Evolutionary conservation across 2,888 invertebrate genomes (phyloP).

Genomic region (Drosophila aldrichi): DNA sequence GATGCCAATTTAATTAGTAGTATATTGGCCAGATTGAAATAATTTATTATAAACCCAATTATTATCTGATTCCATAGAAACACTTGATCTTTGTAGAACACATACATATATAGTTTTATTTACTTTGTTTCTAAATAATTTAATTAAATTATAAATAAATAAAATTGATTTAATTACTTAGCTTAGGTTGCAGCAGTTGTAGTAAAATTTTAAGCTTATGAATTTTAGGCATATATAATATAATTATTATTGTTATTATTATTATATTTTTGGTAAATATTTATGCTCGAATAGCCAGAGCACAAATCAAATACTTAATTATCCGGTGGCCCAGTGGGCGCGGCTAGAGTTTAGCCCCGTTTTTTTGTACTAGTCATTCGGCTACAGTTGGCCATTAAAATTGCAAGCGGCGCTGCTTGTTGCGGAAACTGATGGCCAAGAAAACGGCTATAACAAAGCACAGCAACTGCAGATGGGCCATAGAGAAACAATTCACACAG

Average conservation of each 20-base stretch:
- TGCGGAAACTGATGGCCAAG: conserved; percentile 79
- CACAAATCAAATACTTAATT: conserved; percentile 59
- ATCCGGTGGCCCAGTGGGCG: conserved; percentile 16
- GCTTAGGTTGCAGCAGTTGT: conserved; percentile 42
- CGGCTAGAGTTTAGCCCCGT: conserved; percentile 11
- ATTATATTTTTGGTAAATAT: conserved; percentile 17
- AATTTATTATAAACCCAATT: background rate
- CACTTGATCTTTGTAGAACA: conserved; percentile 1
- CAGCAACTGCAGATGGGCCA: conserved; percentile 62
- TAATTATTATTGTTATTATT: conserved; percentile 1
- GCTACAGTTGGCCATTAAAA: conserved; percentile 64
- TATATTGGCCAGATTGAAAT: background rate
- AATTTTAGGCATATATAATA: conserved; percentile 16
- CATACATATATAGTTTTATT: conserved; percentile 40
- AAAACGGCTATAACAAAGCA: conserved; percentile 72
- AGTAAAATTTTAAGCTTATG: conserved; percentile 27
- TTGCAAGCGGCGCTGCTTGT: conserved; percentile 82
- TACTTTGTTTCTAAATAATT: conserved; percentile 44
- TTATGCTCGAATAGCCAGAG: conserved; percentile 39
- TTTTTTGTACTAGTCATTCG: conserved; percentile 61
- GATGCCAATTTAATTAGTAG: background rate
- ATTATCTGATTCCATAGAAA: background rate
- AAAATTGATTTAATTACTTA: conserved; percentile 42
- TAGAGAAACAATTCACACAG: conserved; percentile 7
- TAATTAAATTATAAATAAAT: conserved; percentile 30